These are phyloP conservation scores for Brachionus plicatilis DNA, from an alignment of 1,140 invertebrate species.

Conservation along the genomic window DNA sequence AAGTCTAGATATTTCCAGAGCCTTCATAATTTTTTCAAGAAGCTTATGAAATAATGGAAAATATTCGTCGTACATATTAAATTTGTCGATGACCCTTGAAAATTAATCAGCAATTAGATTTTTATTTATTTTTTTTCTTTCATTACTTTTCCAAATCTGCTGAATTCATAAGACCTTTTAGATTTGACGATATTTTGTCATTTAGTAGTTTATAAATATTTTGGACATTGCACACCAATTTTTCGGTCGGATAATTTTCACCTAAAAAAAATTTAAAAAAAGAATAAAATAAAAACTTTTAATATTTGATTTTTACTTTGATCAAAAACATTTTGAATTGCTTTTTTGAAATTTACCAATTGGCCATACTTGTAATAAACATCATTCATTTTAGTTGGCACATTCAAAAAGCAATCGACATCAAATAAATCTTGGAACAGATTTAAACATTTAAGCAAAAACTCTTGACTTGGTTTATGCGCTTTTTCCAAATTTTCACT, in stretches of 20 bases:
- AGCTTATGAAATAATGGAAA: conserved; percentile 20
- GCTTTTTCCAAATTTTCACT: background rate
- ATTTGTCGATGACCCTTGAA: background rate
- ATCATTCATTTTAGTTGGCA: conserved; percentile 38
- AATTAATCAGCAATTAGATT: background rate
- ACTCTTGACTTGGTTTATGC: conserved; percentile 24
- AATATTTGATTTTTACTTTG: background rate
- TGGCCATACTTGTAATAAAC: conserved; percentile 34
- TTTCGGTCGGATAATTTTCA: background rate
- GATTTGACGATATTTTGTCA: background rate
- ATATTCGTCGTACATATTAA: conserved; percentile 22
- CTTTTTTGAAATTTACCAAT: conserved; percentile 29
- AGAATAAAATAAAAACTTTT: background rate
- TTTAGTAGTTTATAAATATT: conserved; percentile 19
- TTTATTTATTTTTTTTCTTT: background rate
- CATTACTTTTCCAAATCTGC: background rate
- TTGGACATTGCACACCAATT: conserved; percentile 10
- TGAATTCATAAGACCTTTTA: background rate
- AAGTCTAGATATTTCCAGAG: conserved; percentile 12
- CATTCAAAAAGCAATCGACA: conserved; percentile 29
- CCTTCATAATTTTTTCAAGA: conserved; percentile 2
- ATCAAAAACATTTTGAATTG: conserved; percentile 29
- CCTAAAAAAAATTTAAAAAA: background rate
- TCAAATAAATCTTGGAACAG: conserved; percentile 35
- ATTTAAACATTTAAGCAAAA: conserved; percentile 11